phyloP scores from a whole-genome alignment of 37 sponge, comb jelly and placozoan genomes.

The Halisarca cf. caerulea region DNA sequence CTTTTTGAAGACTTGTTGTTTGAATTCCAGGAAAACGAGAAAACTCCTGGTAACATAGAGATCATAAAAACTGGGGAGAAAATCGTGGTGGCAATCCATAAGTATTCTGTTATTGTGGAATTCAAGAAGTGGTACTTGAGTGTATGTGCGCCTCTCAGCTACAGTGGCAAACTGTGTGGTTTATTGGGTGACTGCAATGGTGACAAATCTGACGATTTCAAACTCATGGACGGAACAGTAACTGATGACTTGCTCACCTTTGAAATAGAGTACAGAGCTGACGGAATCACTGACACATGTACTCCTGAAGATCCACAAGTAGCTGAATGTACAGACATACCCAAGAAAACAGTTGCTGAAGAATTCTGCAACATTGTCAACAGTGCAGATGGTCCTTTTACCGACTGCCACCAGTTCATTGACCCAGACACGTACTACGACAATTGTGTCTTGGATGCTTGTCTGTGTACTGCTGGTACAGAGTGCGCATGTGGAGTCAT shows the following conservation, averaged over 20 bases:
- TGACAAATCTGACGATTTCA: background rate
- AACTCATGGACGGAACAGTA: background rate
- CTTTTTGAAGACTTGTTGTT: too few relatives aligned
- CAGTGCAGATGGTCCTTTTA: background rate
- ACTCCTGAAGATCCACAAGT: background rate
- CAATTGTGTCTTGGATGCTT: background rate
- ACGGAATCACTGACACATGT: background rate
- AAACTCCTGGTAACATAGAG: too few relatives aligned
- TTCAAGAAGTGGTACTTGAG: background rate
- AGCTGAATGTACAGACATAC: background rate
- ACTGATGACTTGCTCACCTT: background rate
- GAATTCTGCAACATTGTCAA: background rate
- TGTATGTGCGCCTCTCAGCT: background rate
- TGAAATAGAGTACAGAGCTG: background rate
- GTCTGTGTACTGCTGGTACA: background rate
- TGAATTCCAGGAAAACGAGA: too few relatives aligned
- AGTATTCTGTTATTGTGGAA: background rate
- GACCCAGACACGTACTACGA: background rate
- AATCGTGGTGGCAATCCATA: too few relatives aligned
- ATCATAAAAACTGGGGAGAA: too few relatives aligned
- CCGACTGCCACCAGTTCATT: background rate
- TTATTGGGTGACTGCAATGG: background rate
- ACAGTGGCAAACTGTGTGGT: constrained; percentile 11
- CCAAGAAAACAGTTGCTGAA: too few relatives aligned
- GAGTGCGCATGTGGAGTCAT: too few relatives aligned